Percentiles rank a stretch among this genome's conserved stretches.
Conservation (phyloP, 2,113 vertebrate genomes). For the Arothron firmamentum region DNA sequence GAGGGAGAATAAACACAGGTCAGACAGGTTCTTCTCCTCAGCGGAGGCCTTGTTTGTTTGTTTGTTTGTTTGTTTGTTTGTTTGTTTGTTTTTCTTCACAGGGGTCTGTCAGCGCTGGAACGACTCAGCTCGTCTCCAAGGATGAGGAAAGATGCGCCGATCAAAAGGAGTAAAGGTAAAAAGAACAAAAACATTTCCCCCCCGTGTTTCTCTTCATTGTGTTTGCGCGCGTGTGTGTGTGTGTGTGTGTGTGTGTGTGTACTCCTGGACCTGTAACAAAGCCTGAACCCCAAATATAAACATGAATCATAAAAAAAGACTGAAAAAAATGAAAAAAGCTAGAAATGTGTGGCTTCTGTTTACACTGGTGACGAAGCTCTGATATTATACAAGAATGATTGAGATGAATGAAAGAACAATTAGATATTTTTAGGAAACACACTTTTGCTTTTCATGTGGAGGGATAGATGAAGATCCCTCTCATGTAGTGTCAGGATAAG, state of each 20-base stretch:
- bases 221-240: not conserved
- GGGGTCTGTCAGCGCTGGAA: slow-evolving; percentile 13
- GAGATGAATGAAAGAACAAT: not conserved
- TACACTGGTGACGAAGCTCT: slow-evolving; percentile 34
- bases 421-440: slow-evolving; percentile 9
- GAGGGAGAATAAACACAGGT: slow-evolving; percentile 30
- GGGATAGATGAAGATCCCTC: not conserved
- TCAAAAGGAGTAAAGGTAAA: slow-evolving; percentile 6
- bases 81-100: slow-evolving; percentile 32
- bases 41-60: slow-evolving; percentile 3
- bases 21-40: slow-evolving; percentile 11
- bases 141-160: slow-evolving; percentile 26
- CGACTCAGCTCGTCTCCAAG: slow-evolving; percentile 32
- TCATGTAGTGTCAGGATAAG: not conserved
- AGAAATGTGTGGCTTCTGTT: slow-evolving; percentile 40
- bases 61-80: not conserved
- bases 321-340: slow-evolving; percentile 35
- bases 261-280: slow-evolving; percentile 11
- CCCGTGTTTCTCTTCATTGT: slow-evolving; percentile 17
- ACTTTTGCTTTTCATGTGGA: not conserved
- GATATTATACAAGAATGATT: slow-evolving; percentile 38
- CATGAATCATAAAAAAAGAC: slow-evolving; percentile 46
- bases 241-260: slow-evolving; percentile 17
- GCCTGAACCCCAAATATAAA: slow-evolving; percentile 36
- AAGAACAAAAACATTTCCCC: slow-evolving; percentile 9